These are phyloP conservation scores for Poecilia picta DNA, from an alignment of 2,797 vertebrate genomes.

Conservation along the genomic window DNA sequence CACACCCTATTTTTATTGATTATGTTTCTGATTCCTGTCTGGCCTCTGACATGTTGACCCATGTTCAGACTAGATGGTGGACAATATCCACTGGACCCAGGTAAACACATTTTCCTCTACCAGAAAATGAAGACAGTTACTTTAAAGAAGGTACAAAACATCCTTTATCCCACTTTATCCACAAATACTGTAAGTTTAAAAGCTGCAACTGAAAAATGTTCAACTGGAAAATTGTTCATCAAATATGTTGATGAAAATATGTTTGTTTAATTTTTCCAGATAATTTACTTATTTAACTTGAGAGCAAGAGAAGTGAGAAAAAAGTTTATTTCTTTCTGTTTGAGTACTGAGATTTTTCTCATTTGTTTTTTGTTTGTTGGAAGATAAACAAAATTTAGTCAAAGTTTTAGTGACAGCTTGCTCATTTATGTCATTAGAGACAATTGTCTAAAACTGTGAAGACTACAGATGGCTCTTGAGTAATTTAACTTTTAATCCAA, in stretches of 20 bases:
- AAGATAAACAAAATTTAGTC: neutral
- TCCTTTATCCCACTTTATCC: neutral
- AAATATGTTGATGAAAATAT: neutral
- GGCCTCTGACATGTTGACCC: neutral
- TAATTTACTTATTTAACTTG: neutral
- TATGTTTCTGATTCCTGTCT: neutral
- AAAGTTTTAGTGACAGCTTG: neutral
- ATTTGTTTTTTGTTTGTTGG: neutral
- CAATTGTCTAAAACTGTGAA: constrained; percentile 1
- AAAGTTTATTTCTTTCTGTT: neutral
- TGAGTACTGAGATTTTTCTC: neutral
- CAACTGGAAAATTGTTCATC: neutral
- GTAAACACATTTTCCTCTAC: neutral
- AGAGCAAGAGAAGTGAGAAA: neutral
- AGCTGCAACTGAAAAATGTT: neutral
- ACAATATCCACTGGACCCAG: neutral
- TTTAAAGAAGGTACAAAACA: neutral
- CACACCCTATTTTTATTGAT: neutral
- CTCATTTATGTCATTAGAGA: neutral
- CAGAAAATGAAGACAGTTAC: neutral
- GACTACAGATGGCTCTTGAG: neutral
- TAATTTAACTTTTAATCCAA: constrained; percentile 7
- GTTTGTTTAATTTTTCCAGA: neutral
- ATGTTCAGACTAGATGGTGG: neutral
- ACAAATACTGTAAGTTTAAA: neutral